Evolutionary conservation across 2,113 vertebrate species (phyloP).

Genomic region (Arenaria interpres): DNA sequence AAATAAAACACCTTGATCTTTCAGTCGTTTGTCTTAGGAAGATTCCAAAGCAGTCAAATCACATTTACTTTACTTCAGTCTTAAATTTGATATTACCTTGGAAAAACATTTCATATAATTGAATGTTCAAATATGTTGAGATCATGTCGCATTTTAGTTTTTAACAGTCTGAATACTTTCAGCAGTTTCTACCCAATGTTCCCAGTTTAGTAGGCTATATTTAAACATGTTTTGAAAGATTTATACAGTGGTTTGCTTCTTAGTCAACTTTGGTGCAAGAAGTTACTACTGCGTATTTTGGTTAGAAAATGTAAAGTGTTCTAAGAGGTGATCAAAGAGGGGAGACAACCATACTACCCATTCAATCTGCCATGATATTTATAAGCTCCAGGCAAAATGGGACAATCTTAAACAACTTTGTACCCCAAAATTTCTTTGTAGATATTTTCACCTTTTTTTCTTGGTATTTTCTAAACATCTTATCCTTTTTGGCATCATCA

Average conservation of each 20-base stretch:
- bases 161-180: constrained; percentile 9
- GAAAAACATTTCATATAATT: constrained; percentile 14
- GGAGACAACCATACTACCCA: background rate
- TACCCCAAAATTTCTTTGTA: background rate
- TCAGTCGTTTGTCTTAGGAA: constrained; percentile 46
- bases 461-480: background rate
- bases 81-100: background rate
- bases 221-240: constrained; percentile 49
- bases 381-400: background rate
- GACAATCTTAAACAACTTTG: background rate
- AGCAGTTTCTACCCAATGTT: constrained; percentile 18
- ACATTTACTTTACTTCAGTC: background rate
- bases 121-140: constrained; percentile 24
- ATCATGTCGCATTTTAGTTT: constrained; percentile 11
- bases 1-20: constrained; percentile 57
- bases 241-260: constrained; percentile 44
- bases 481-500: background rate
- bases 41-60: constrained; percentile 22
- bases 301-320: constrained; percentile 18
- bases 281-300: constrained; percentile 25
- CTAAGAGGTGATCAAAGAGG: constrained; percentile 1
- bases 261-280: constrained; percentile 31
- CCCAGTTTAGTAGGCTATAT: background rate
- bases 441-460: background rate
- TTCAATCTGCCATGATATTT: background rate